phyloP scores from a whole-genome alignment of 2,888 invertebrate species.

The Adelognathus sp. region DNA sequence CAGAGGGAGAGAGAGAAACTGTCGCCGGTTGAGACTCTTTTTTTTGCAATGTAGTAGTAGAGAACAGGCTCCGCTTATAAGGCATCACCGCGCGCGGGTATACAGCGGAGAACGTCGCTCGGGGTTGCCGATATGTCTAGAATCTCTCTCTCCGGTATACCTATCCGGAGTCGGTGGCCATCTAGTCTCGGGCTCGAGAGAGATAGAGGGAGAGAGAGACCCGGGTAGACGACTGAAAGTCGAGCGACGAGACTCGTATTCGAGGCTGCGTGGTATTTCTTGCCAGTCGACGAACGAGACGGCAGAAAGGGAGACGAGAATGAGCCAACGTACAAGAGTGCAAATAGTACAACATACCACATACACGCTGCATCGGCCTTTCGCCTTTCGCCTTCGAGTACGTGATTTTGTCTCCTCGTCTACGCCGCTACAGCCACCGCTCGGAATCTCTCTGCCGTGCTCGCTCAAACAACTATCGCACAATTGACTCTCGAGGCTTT shows the following conservation, averaged over 20 bases:
- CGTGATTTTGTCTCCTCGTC: conserved; percentile 28
- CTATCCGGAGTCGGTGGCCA: conserved; percentile 54
- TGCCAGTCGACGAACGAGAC: conserved; percentile 26
- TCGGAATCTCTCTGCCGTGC: conserved; percentile 35
- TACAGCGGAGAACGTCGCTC: no score
- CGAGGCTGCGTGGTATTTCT: conserved; percentile 55
- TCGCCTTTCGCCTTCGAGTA: conserved; percentile 37
- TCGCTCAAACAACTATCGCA: conserved; percentile 42
- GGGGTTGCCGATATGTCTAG: no score
- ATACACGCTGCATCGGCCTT: conserved; percentile 41
- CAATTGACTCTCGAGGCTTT: conserved; percentile 60
- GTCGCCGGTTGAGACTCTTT: no score
- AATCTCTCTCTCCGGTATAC: conserved; percentile 53
- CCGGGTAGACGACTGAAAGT: conserved; percentile 50
- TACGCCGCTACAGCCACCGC: conserved; percentile 30
- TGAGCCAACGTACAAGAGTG: conserved; percentile 46
- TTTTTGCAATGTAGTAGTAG: no score
- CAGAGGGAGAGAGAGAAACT: no score
- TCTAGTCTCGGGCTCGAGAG: conserved; percentile 34
- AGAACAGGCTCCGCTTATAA: background rate
- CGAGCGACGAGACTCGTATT: conserved; percentile 57
- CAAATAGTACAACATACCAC: conserved; percentile 27
- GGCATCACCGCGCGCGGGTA: conserved; percentile 29
- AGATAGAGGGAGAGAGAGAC: conserved; percentile 2
- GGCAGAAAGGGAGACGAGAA: conserved; percentile 32